A percentile compares a stretch with the other conserved stretches of the same genome.
Evolutionary conservation across 2,797 vertebrate genomes (phyloP).

Genomic region (Zalophus californianus): DNA sequence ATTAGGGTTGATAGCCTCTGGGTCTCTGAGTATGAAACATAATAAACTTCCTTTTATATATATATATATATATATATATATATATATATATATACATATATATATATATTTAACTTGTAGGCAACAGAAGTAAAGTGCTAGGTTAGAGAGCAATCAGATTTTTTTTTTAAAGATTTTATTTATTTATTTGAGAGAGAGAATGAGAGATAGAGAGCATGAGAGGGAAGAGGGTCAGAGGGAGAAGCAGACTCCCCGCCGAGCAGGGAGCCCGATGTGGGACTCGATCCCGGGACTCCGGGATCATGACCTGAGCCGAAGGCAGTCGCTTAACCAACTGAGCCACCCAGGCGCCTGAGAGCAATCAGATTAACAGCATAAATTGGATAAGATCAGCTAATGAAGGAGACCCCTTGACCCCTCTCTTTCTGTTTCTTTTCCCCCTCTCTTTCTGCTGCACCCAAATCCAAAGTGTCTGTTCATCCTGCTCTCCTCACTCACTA

Average conservation of each 20-base stretch:
- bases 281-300: too few species aligned
- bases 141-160: neutral
- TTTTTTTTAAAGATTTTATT: too few species aligned
- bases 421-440: neutral
- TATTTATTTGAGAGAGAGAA: too few species aligned
- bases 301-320: too few species aligned
- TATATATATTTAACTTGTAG: too few species aligned
- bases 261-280: too few species aligned
- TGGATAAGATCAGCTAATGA: neutral
- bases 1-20: neutral
- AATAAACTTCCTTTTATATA: neutral
- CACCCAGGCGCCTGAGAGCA: too few species aligned
- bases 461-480: neutral
- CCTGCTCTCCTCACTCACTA: neutral
- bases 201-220: too few species aligned
- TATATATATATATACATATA: too few species aligned
- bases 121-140: neutral
- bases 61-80: neutral
- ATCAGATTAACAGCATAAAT: neutral
- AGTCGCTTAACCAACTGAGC: too few species aligned
- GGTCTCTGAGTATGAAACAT: neutral
- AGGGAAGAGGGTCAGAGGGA: too few species aligned
- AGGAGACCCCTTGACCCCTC: neutral
- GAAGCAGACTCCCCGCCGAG: too few species aligned
- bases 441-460: neutral